Evolutionary conservation across 2,113 vertebrate genomes (phyloP).

Genomic region (Xerus inauris): DNA sequence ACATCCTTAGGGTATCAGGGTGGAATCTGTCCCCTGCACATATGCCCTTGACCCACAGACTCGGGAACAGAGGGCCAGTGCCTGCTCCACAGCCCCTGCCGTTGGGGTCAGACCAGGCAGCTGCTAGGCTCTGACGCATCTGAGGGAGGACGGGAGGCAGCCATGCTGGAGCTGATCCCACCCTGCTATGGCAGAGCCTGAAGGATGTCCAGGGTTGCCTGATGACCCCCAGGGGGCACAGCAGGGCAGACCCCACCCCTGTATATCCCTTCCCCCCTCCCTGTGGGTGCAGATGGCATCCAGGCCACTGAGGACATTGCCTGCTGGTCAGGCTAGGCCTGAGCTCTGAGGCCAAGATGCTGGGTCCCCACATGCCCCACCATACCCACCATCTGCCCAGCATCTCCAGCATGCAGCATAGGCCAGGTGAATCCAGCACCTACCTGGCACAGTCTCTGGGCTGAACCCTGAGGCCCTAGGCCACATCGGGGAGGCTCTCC

Average conservation of each 20-base stretch:
- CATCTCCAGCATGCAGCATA: not conserved
- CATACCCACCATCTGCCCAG: not conserved
- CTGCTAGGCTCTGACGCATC: too few relatives aligned
- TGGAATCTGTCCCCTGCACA: not conserved
- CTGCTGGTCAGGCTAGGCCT: not conserved
- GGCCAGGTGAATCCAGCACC: not conserved
- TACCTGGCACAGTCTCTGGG: not conserved
- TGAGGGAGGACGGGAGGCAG: not conserved
- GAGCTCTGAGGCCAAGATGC: too few relatives aligned
- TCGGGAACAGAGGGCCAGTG: not conserved
- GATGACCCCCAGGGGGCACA: not conserved
- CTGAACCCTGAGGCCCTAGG: too few relatives aligned
- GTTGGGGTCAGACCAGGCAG: accelerated
- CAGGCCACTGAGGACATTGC: not conserved
- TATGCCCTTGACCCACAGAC: accelerated
- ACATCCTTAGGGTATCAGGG: not conserved
- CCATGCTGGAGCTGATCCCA: too few relatives aligned
- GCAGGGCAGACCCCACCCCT: not conserved
- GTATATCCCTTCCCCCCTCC: not conserved
- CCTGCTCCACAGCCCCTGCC: too few relatives aligned
- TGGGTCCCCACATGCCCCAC: too few relatives aligned
- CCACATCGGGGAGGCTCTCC: too few relatives aligned
- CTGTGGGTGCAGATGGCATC: not conserved
- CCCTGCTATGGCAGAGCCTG: not conserved
- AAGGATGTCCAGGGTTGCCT: not conserved